These are phyloP conservation scores for Lucifuga dentata DNA, from an alignment of 2,113 vertebrate species.

Conservation along the genomic window DNA sequence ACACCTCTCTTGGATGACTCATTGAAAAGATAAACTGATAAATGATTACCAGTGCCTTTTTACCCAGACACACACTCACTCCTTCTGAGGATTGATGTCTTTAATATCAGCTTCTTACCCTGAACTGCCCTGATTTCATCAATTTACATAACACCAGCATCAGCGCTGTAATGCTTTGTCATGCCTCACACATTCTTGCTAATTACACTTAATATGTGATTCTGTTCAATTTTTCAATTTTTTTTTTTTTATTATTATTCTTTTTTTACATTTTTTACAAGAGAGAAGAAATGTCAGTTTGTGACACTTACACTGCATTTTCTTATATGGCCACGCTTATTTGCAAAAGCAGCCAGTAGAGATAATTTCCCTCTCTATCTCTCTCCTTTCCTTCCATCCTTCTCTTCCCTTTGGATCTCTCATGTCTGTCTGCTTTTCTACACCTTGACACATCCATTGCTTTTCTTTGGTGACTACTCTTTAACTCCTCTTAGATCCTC, in stretches of 20 bases:
- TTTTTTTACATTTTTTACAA: too few species aligned
- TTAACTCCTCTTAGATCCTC: background rate
- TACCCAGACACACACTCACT: background rate
- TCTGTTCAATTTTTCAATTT: constrained; percentile 23
- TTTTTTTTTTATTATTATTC: too few species aligned
- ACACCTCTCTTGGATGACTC: background rate
- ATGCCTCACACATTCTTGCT: constrained; percentile 8
- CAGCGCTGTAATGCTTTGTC: constrained; percentile 4
- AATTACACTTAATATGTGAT: constrained; percentile 45
- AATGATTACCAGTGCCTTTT: background rate
- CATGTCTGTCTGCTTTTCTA: background rate
- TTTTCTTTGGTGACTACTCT: background rate
- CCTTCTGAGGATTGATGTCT: constrained; percentile 14
- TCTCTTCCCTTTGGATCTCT: too few species aligned
- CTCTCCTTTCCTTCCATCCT: too few species aligned
- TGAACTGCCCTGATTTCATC: constrained; percentile 26
- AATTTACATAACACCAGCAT: constrained; percentile 23
- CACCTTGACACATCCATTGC: background rate
- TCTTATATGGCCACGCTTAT: background rate
- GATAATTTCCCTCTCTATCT: too few species aligned
- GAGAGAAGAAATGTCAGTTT: background rate
- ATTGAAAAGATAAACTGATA: background rate
- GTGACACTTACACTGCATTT: too few species aligned
- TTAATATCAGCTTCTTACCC: constrained; percentile 14
- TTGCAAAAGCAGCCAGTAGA: background rate